Base-by-base conservation (phyloP, 2,797 vertebrate species). In the Taeniopygia guttata region DNA sequence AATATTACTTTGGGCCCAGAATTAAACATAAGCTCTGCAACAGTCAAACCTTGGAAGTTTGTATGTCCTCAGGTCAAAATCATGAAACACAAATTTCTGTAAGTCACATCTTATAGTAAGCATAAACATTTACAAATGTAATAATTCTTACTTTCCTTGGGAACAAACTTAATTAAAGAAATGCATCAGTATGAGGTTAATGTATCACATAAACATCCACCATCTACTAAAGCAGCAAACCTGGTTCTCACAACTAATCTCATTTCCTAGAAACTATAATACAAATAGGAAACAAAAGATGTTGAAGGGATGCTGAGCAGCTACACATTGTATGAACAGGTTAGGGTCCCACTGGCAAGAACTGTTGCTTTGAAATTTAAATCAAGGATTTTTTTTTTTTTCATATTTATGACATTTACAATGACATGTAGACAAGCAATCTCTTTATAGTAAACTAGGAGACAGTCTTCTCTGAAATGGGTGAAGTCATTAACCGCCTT, bases 341-440 rank as follows among this genome's bases (percentile, higher is more conserved):
- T 76, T 88, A 89, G n/a, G 79, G 76, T 67, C 55, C 59, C 55
- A 66, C 55, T 40, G 51, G 68, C 45, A 90, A 56, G 23, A 60
- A 52, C 32, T 74, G 25, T 5, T 68, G 34, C 68, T 96, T 90
- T 94, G 70, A 97, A 96, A 93, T 89, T 80, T 72, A 97, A 96
- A 97, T 76, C 26, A 93, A 92, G 11, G 3, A 4, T 34, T 32
- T 87, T 66, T 68, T 34, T 32, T 87, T 66, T 68, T 89, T 94
- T 86, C 45, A 54, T 63, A 51, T 70, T 95, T 94, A 93, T 95
- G 94, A 95, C 87, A 96, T 96, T 97, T 96, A 67, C 76, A 94
- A 36, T 81, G 90, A 92, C 92, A 95, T 87, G 96, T 80, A 93
- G 62, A 92, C 67, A 95, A 86, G 66, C 68, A 86, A 63, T 95